Conservation (phyloP, 1,140 invertebrate genomes). For the Nebria ingens region DNA sequence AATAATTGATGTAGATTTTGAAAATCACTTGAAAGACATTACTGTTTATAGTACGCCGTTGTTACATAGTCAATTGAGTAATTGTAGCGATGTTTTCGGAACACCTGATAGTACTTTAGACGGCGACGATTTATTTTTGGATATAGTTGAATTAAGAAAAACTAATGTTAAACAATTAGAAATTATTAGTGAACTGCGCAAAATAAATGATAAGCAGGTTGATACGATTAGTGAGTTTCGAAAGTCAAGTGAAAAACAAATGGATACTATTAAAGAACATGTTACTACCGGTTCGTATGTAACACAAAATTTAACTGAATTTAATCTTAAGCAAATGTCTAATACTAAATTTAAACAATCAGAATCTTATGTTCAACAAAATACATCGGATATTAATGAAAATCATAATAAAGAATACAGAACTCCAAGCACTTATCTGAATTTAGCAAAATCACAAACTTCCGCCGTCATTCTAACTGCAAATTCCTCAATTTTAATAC, state of each 20-base stretch:
- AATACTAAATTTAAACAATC: too few relatives aligned
- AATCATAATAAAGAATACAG: too few relatives aligned
- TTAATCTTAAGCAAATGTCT: neutral
- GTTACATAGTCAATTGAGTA: conserved; percentile 13
- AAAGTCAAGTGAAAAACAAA: neutral
- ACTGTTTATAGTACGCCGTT: neutral
- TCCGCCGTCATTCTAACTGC: neutral
- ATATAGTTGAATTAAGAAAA: neutral
- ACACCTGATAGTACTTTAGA: conserved; percentile 5
- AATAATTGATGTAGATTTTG: neutral
- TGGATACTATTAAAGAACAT: neutral
- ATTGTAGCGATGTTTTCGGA: conserved; percentile 15
- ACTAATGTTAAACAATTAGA: neutral
- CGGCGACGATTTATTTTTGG: neutral
- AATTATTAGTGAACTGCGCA: too few relatives aligned
- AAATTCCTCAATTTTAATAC: too few relatives aligned
- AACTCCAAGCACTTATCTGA: neutral
- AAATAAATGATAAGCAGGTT: neutral
- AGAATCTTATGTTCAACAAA: too few relatives aligned
- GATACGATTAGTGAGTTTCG: too few relatives aligned
- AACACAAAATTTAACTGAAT: too few relatives aligned
- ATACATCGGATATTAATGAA: too few relatives aligned
- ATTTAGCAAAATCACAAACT: neutral
- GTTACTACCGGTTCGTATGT: too few relatives aligned
- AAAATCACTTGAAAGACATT: neutral